Base-by-base conservation (phyloP, 2,888 invertebrate species). In the Muscina levida region DNA sequence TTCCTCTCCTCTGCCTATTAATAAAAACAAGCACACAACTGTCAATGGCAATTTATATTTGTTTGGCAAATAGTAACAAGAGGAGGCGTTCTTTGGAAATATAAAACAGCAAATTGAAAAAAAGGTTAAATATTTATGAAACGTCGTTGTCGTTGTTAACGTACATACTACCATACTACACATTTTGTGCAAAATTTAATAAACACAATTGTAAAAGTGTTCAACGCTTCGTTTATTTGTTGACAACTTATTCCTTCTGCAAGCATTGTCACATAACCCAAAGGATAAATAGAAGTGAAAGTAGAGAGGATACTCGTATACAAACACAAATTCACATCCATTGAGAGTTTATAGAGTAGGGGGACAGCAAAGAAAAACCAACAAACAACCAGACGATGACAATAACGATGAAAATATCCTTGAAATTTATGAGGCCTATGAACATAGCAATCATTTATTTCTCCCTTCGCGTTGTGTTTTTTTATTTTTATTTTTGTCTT, bases 381-480 rank as follows among this genome's bases (percentile, higher is more conserved):
- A 31, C n/a, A 31, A 31, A 31, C 31, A 24, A 53, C 8, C 4
- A 19, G 48, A 48, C 48, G 48, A 48, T 22, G 22, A 51, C 51
- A n/a, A 42, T n/a, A 15, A 46, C 19, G 48, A 17, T 19, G 48
- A 62, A 62, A 65, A 65, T 46, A 46, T 65, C 44, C 46, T 65
- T 65, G 65, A 44, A 44, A 24, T 65, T 24, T 65, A 65, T 46
- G 22, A 46, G 26, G 26, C 65, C 65, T 46, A 42, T 65, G 65
- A 65, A 65, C 44, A 39, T 24, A 42, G 24, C 44, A 62, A 44
- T 65, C 46, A 46, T 65, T 31, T 31, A 65, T 53, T 53, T 24
- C 11, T 4, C 11, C 19, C 22, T 19, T 19, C 10, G 22, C 24
- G 1, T 44, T 44, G 2, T 44, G 5, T 44, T 10, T 44, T 10